Evolutionary conservation across 2,888 invertebrate genomes (phyloP).

Genomic region (Amitus sp.): DNA sequence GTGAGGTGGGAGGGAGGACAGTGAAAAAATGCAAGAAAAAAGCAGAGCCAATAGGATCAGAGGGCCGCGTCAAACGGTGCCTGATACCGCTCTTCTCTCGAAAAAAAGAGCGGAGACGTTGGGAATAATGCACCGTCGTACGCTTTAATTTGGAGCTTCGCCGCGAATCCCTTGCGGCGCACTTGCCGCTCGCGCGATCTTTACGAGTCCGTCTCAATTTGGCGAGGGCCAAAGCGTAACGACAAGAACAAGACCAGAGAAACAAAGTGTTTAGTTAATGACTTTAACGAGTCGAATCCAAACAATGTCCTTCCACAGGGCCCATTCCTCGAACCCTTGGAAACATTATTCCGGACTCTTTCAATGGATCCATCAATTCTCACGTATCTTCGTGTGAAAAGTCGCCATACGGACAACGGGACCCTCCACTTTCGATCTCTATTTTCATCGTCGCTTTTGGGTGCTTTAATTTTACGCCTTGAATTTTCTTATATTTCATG

Average conservation of each 20-base stretch:
- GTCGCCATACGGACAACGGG: background rate
- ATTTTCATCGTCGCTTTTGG: no score
- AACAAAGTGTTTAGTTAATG: slow-evolving; percentile 39
- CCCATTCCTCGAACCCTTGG: no score
- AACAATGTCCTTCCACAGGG: slow-evolving; percentile 27
- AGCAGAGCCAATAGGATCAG: slow-evolving; percentile 59
- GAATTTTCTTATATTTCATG: background rate
- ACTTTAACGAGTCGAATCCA: slow-evolving; percentile 25
- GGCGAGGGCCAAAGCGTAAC: slow-evolving; percentile 36
- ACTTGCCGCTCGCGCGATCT: slow-evolving; percentile 24
- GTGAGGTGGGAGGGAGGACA: slow-evolving; percentile 24
- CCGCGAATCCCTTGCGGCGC: slow-evolving; percentile 31
- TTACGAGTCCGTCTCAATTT: slow-evolving; percentile 41
- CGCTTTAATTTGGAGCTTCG: slow-evolving; percentile 37
- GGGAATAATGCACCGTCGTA: slow-evolving; percentile 39
- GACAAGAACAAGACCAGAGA: slow-evolving; percentile 27
- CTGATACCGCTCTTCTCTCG: slow-evolving; percentile 51
- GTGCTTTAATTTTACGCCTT: background rate
- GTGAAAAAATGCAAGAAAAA: slow-evolving; percentile 52
- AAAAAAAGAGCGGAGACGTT: slow-evolving; percentile 34
- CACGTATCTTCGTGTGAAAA: background rate
- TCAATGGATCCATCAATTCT: no score
- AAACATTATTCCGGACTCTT: no score
- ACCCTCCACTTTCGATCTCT: no score
- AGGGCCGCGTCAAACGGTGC: slow-evolving; percentile 56